A percentile compares a stretch with the other conserved stretches of the same genome.
Conservation (phyloP, 2,888 invertebrate species). For the Drosophila prolongata region DNA sequence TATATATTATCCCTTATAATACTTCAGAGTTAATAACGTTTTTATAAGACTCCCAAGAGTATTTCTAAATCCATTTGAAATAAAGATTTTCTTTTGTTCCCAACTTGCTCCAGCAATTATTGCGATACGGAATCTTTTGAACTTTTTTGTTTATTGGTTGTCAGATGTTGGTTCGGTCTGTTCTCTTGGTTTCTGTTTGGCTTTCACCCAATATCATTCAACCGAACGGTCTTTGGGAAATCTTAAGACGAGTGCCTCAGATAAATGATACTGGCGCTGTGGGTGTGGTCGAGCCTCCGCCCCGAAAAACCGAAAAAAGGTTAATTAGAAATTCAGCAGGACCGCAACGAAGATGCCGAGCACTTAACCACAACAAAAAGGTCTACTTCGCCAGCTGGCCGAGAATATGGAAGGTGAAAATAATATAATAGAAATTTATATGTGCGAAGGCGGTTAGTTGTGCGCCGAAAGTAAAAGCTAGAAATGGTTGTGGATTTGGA, state of each 20-base stretch:
- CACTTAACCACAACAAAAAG: constrained; percentile 52
- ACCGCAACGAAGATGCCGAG: constrained; percentile 30
- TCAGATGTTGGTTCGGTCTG: constrained; percentile 39
- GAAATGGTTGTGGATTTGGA: constrained; percentile 15
- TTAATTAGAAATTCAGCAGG: constrained; percentile 61
- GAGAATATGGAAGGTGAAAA: constrained; percentile 47
- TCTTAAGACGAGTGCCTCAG: constrained; percentile 2
- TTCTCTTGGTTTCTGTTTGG: constrained; percentile 30
- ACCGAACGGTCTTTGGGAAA: constrained; percentile 5
- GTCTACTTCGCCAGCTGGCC: constrained; percentile 13
- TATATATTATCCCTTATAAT: no score
- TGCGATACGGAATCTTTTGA: constrained; percentile 43
- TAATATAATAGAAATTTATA: constrained; percentile 37
- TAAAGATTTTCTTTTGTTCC: constrained; percentile 7
- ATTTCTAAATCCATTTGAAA: not conserved
- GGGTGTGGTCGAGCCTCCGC: constrained; percentile 4
- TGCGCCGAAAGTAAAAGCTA: constrained; percentile 1
- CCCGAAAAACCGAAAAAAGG: constrained; percentile 41
- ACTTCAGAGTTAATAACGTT: no score
- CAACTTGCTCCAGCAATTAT: constrained; percentile 31
- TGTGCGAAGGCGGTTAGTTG: constrained; percentile 1
- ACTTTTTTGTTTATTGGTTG: constrained; percentile 30
- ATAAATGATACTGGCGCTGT: constrained; percentile 22
- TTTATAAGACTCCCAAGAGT: not conserved
- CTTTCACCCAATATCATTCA: constrained; percentile 37